A percentile compares a stretch with the other conserved stretches of the same genome.
Evolutionary conservation across 2,888 invertebrate genomes (phyloP).

Genomic region (Epistrophe grossulariae): DNA sequence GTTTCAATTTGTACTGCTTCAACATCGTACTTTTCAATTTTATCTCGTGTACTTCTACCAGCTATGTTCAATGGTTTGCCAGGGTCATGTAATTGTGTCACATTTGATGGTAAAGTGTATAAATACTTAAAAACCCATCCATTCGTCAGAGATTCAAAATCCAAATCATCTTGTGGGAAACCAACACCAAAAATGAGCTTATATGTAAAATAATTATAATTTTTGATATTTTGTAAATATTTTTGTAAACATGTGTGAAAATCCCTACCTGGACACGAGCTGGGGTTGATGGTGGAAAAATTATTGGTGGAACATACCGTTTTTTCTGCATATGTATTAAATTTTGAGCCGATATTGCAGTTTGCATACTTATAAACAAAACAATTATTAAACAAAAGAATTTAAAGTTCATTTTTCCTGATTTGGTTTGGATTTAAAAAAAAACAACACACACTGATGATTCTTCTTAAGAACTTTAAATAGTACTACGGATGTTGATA

Average conservation of each 20-base stretch:
- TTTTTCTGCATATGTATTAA: constrained; percentile 7
- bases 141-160: constrained; percentile 63
- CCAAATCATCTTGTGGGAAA: constrained; percentile 58
- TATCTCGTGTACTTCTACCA: constrained; percentile 54
- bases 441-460: constrained; percentile 6
- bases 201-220: background rate
- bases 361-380: background rate
- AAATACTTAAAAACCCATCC: constrained; percentile 70
- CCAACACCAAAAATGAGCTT: constrained; percentile 69
- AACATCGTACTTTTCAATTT: constrained; percentile 37
- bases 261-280: constrained; percentile 48
- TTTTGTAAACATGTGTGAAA: background rate
- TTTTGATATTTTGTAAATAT: background rate
- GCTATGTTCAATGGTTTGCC: constrained; percentile 44
- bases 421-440: background rate
- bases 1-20: constrained; percentile 49
- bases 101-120: constrained; percentile 65
- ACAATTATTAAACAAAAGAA: background rate
- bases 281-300: constrained; percentile 31
- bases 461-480: constrained; percentile 31
- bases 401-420: background rate
- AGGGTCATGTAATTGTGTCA: constrained; percentile 74
- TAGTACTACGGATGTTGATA: constrained; percentile 36
- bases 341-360: background rate
- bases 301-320: constrained; percentile 46